These are phyloP conservation scores for Sinocyclocheilus rhinocerous DNA, from an alignment of 2,113 vertebrate genomes.

Conservation along the genomic window DNA sequence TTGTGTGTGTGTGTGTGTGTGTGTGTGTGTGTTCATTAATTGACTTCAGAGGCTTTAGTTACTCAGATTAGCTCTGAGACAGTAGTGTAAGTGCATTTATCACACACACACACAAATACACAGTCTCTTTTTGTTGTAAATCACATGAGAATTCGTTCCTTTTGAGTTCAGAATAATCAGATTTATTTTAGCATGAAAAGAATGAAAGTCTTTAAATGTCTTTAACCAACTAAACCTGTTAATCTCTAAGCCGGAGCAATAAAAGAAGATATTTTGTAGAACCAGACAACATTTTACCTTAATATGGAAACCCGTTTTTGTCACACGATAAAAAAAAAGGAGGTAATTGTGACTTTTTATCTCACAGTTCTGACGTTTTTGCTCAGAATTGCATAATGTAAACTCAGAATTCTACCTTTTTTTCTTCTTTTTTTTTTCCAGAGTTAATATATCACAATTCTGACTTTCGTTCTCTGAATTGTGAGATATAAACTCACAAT, in stretches of 20 bases:
- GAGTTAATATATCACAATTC: no score
- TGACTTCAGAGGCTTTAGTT: conserved; percentile 9
- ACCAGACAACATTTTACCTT: no score
- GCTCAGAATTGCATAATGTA: no score
- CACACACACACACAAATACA: background rate
- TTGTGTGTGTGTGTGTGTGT: background rate
- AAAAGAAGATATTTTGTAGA: no score
- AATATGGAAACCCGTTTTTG: no score
- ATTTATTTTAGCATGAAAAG: background rate
- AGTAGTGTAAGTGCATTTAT: background rate
- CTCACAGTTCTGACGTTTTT: no score
- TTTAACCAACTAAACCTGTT: conserved; percentile 26
- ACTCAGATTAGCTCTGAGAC: conserved; percentile 31
- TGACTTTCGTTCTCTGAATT: no score
- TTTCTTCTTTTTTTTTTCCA: no score
- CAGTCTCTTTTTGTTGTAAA: background rate
- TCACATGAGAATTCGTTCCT: background rate
- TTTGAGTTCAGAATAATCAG: background rate
- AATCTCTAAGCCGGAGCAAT: background rate
- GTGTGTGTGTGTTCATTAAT: conserved; percentile 4
- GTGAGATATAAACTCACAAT: no score
- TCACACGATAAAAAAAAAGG: no score
- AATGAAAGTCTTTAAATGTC: conserved; percentile 41
- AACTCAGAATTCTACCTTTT: no score
- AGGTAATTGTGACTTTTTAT: no score